phyloP scores from a whole-genome alignment of 2,888 invertebrate genomes.

The Adela reaumurella region DNA sequence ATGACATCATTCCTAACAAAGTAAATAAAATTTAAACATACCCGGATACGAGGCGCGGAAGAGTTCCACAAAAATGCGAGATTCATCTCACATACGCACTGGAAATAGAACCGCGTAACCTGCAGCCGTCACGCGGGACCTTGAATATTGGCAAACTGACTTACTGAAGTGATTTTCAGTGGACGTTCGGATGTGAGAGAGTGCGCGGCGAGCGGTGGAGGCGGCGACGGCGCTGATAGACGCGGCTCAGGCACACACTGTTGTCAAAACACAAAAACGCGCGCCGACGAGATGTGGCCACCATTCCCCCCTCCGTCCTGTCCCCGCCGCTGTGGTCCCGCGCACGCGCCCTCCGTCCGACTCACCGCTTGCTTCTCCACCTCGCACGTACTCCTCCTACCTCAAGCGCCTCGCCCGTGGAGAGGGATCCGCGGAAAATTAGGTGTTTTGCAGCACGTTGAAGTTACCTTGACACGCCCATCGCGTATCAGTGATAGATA shows the following conservation, averaged over 20 bases:
- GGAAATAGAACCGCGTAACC: neutral
- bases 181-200: neutral
- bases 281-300: neutral
- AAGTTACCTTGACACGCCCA: no score
- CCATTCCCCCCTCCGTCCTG: neutral
- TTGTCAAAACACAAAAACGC: neutral
- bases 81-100: neutral
- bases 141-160: neutral
- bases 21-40: neutral
- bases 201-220: neutral
- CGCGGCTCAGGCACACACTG: neutral
- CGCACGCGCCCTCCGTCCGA: no score
- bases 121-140: no score
- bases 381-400: neutral
- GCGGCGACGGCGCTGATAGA: neutral
- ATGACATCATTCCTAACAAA: no score
- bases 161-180: neutral
- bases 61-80: neutral
- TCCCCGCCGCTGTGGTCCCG: neutral
- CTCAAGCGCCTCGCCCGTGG: neutral
- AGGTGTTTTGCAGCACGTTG: neutral
- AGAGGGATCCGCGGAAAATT: neutral
- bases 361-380: no score
- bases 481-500: no score
- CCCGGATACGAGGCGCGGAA: neutral